Conservation (phyloP, 2,113 vertebrate species). For the Chaetodon auriga region DNA sequence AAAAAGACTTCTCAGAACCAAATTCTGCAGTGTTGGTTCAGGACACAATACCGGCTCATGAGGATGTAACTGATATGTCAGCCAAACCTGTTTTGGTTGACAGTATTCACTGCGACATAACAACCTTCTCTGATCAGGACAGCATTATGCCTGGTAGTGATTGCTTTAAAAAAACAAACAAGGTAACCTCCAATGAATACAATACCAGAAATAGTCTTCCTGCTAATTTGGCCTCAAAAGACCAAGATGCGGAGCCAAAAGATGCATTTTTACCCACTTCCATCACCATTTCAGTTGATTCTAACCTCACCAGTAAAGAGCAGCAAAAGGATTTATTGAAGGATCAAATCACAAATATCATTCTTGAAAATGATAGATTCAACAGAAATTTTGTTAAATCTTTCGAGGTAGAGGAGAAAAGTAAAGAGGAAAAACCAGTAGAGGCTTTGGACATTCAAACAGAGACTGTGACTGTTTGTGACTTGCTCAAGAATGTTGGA, state of each 20-base stretch:
- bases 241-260: conserved; percentile 16
- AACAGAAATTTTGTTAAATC: conserved; percentile 12
- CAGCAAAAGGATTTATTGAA: conserved; percentile 15
- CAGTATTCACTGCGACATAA: conserved; percentile 12
- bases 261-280: background rate
- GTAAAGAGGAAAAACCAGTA: conserved; percentile 48
- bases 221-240: conserved; percentile 29
- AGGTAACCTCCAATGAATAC: conserved; percentile 20
- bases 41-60: conserved; percentile 19
- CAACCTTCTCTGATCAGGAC: conserved; percentile 17
- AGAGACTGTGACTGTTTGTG: conserved; percentile 58
- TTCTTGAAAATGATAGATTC: conserved; percentile 14
- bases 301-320: background rate
- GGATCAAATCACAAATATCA: conserved; percentile 31
- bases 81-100: conserved; percentile 47
- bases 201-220: background rate
- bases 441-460: conserved; percentile 46
- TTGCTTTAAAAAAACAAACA: conserved; percentile 10
- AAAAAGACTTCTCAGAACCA: conserved; percentile 13
- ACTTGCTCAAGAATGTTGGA: conserved; percentile 67
- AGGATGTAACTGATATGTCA: conserved; percentile 51
- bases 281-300: background rate
- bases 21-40: background rate
- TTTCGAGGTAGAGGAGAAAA: conserved; percentile 39
- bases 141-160: background rate